A percentile compares a stretch with the other conserved stretches of the same genome.
phyloP scores from a whole-genome alignment of 2,888 invertebrate species.

The Fragum whitleyi region DNA sequence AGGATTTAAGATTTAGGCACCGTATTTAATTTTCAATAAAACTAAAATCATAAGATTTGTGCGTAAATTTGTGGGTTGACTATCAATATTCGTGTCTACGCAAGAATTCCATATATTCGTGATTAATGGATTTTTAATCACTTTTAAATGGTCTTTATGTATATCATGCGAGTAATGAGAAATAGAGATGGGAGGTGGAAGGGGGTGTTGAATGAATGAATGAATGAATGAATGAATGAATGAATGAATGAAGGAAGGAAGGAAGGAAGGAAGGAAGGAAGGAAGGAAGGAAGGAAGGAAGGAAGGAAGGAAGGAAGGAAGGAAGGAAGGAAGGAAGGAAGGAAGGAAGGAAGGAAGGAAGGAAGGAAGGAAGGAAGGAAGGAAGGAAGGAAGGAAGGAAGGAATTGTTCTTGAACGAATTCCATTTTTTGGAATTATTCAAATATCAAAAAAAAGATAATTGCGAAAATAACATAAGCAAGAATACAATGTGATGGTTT shows the following conservation, averaged over 20 bases:
- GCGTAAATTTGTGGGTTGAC: background rate
- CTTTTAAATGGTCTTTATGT: background rate
- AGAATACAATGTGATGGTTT: too few species aligned
- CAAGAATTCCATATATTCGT: background rate
- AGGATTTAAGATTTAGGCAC: background rate
- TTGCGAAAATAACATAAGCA: too few species aligned
- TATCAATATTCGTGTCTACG: slow-evolving; percentile 19
- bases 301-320: too few species aligned
- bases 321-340: too few species aligned
- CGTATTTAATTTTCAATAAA: background rate
- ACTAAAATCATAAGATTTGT: background rate
- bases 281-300: background rate
- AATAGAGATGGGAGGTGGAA: too few species aligned
- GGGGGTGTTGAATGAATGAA: background rate
- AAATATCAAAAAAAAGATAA: too few species aligned
- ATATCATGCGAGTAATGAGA: background rate
- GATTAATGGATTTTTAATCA: slow-evolving; percentile 6
- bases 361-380: too few species aligned
- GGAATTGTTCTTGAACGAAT: too few species aligned
- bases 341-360: too few species aligned
- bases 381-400: too few species aligned
- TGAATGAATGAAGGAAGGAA: background rate
- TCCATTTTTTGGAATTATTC: too few species aligned
- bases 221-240: background rate
- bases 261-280: background rate